Evolutionary conservation across 2,888 invertebrate species (phyloP).

Genomic region (Copidosoma aretas): DNA sequence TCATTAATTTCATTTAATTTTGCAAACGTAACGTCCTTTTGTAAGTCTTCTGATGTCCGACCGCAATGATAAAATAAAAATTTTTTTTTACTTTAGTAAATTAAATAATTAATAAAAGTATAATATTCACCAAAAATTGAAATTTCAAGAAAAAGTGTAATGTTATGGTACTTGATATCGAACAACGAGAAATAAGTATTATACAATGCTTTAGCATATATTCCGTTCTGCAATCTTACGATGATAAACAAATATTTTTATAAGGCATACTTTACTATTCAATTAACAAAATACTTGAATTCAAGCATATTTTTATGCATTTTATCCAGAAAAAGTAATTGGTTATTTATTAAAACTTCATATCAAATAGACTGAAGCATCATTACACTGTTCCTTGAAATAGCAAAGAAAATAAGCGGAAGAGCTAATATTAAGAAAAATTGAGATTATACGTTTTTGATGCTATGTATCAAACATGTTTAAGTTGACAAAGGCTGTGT

Average conservation of each 20-base stretch:
- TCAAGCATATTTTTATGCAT: neutral
- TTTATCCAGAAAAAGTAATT: neutral
- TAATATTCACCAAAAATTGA: neutral
- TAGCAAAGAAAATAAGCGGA: neutral
- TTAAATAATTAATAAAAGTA: neutral
- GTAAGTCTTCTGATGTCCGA: slow-evolving; percentile 3
- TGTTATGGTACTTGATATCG: neutral
- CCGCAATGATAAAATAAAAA: neutral
- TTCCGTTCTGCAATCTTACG: neutral
- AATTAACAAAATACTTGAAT: neutral
- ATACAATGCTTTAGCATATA: neutral
- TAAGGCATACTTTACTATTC: neutral
- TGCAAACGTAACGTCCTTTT: neutral
- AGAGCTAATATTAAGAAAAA: slow-evolving; percentile 8
- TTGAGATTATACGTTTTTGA: slow-evolving; percentile 34
- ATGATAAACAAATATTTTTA: neutral
- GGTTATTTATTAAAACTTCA: neutral
- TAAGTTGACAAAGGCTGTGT: slow-evolving; percentile 40
- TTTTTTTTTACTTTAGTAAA: slow-evolving; percentile 18
- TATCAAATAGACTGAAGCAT: slow-evolving; percentile 3
- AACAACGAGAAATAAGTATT: neutral
- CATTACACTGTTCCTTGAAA: slow-evolving; percentile 19
- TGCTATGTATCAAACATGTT: slow-evolving; percentile 30
- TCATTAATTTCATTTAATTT: slow-evolving; percentile 4
- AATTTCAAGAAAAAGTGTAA: neutral